phyloP scores from a whole-genome alignment of 2,888 invertebrate genomes.

The Agapetus fuscipes region DNA sequence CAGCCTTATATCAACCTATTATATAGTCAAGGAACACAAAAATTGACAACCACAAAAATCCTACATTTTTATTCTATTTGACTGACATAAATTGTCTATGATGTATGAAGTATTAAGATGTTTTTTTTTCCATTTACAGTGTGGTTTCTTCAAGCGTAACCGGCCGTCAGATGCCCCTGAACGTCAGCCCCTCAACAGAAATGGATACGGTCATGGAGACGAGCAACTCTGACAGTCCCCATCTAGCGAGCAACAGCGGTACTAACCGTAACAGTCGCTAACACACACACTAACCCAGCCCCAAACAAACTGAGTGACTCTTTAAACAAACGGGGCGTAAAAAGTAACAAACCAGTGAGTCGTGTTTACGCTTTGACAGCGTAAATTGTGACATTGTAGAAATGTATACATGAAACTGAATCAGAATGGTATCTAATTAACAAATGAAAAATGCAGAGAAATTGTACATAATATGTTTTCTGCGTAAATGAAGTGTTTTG shows the following conservation, averaged over 20 bases:
- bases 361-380: too few species aligned
- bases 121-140: conserved; percentile 44
- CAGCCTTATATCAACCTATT: too few species aligned
- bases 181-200: conserved; percentile 73
- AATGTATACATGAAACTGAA: too few species aligned
- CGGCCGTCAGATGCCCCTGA: conserved; percentile 75
- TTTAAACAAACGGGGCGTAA: neutral
- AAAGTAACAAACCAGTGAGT: neutral
- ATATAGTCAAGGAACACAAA: too few species aligned
- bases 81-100: neutral
- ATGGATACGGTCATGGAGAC: conserved; percentile 61
- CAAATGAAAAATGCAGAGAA: too few species aligned
- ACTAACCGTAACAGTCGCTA: neutral
- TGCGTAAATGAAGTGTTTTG: too few species aligned
- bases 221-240: conserved; percentile 58
- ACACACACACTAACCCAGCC: too few species aligned
- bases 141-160: conserved; percentile 89
- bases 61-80: too few species aligned
- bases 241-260: conserved; percentile 24
- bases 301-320: neutral
- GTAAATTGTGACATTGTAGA: too few species aligned
- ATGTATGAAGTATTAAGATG: neutral
- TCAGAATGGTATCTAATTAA: too few species aligned
- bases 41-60: too few species aligned
- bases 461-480: too few species aligned